Evolutionary conservation across 2,888 invertebrate species (phyloP).

Genomic region (Zhuqinia jingwanae): DNA sequence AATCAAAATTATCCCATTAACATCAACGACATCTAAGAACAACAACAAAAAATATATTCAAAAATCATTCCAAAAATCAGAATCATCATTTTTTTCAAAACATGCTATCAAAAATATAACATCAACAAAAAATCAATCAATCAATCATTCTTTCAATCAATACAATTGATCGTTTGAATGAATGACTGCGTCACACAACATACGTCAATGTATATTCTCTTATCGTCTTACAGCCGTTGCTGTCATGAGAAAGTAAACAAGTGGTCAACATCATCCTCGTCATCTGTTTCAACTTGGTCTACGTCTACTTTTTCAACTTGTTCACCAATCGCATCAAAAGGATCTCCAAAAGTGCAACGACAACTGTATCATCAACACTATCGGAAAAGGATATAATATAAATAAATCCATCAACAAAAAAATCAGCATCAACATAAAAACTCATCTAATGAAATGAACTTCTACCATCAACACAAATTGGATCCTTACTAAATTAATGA

Average conservation of each 20-base stretch:
- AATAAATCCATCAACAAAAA: background rate
- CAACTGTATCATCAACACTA: slow-evolving; percentile 35
- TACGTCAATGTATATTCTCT: slow-evolving; percentile 73
- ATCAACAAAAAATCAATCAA: slow-evolving; percentile 37
- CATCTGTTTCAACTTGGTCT: slow-evolving; percentile 48
- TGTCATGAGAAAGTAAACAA: slow-evolving; percentile 77
- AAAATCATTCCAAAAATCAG: slow-evolving; percentile 50
- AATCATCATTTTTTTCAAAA: slow-evolving; percentile 13
- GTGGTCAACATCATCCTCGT: slow-evolving; percentile 68
- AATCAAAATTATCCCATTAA: slow-evolving; percentile 30
- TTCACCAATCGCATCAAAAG: slow-evolving; percentile 49
- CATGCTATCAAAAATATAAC: slow-evolving; percentile 46
- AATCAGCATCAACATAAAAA: background rate
- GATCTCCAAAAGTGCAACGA: slow-evolving; percentile 28
- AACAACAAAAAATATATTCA: slow-evolving; percentile 27
- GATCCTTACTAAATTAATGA: slow-evolving; percentile 1
- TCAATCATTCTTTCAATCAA: slow-evolving; percentile 60
- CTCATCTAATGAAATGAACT: background rate
- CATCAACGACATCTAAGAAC: slow-evolving; percentile 21
- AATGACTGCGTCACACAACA: slow-evolving; percentile 48
- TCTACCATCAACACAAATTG: background rate
- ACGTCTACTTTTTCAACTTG: slow-evolving; percentile 60
- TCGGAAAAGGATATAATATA: slow-evolving; percentile 7
- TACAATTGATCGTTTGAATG: slow-evolving; percentile 52
- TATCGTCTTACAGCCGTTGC: slow-evolving; percentile 76